Conservation (phyloP, 2,113 vertebrate species). For the Toxotes jaculatrix region DNA sequence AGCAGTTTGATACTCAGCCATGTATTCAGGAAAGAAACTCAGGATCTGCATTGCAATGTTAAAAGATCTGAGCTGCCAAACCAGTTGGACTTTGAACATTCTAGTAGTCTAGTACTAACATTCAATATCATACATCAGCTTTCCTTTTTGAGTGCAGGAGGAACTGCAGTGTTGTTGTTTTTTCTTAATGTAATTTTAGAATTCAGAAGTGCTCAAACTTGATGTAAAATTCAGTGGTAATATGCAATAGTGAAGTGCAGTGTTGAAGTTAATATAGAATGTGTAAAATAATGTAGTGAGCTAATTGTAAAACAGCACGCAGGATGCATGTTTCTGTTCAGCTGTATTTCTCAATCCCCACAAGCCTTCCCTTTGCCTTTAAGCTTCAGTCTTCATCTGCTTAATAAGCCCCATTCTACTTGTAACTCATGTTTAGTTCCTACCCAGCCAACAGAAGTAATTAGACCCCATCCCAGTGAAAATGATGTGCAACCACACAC, state of each 20-base stretch:
- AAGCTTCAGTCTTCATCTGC: not conserved
- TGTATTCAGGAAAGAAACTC: not conserved
- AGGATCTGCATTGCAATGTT: not conserved
- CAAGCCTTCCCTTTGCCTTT: slow-evolving; percentile 4
- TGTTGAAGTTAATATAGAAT: slow-evolving; percentile 2
- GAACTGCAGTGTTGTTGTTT: not conserved
- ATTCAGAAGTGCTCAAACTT: not conserved
- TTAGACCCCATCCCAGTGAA: slow-evolving; percentile 47
- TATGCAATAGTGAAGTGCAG: not conserved
- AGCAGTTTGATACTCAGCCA: not conserved
- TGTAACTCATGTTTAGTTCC: slow-evolving; percentile 34
- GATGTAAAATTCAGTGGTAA: not conserved
- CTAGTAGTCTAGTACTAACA: too few relatives aligned
- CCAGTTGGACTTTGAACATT: too few relatives aligned
- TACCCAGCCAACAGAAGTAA: slow-evolving; percentile 46
- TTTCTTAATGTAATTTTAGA: not conserved
- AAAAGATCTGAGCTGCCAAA: not conserved
- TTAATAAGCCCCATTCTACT: slow-evolving; percentile 27
- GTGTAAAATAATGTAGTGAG: slow-evolving; percentile 2
- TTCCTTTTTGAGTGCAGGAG: not conserved
- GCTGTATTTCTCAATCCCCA: slow-evolving; percentile 1
- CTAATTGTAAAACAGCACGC: slow-evolving; percentile 4
- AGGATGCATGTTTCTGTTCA: not conserved
- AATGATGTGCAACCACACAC: slow-evolving; percentile 47
- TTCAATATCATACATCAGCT: not conserved